Conservation (phyloP, 2,888 invertebrate species). For the Agonum fuliginosum region DNA sequence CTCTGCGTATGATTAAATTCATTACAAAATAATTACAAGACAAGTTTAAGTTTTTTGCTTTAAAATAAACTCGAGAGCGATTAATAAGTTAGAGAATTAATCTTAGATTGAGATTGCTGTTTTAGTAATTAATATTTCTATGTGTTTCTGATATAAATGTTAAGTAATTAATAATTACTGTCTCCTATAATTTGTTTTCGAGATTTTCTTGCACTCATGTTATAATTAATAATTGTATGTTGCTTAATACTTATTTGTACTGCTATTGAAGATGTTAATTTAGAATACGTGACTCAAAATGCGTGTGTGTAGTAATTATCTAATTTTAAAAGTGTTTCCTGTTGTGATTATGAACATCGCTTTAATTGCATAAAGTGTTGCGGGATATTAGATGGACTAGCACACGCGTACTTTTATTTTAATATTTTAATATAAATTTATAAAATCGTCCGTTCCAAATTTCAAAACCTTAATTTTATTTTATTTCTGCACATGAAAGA, state of each 20-base stretch:
- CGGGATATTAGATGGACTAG: no score
- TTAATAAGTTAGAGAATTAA: background rate
- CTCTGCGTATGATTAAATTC: slow-evolving; percentile 18
- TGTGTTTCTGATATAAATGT: slow-evolving; percentile 25
- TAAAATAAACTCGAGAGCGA: background rate
- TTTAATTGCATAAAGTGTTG: background rate
- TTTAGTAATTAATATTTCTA: slow-evolving; percentile 38
- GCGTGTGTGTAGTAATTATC: slow-evolving; percentile 6
- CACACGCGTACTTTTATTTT: no score
- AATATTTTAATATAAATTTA: no score
- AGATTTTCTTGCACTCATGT: slow-evolving; percentile 8
- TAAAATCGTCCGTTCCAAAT: no score
- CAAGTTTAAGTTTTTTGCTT: background rate
- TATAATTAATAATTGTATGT: slow-evolving; percentile 33
- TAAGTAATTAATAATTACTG: slow-evolving; percentile 33
- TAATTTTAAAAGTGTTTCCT: slow-evolving; percentile 34
- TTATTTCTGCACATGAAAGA: no score
- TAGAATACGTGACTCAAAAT: background rate
- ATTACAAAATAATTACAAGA: slow-evolving; percentile 34
- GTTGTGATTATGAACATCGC: background rate
- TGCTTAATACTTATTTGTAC: background rate
- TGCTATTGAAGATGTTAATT: background rate
- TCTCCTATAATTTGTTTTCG: slow-evolving; percentile 36
- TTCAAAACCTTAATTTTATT: no score
- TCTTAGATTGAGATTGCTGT: slow-evolving; percentile 14